Evolutionary conservation across 2,888 invertebrate genomes (phyloP), one percentile per base, ranked within the genome.

Genomic region (Prosopocoilus inquinatus): DNA sequence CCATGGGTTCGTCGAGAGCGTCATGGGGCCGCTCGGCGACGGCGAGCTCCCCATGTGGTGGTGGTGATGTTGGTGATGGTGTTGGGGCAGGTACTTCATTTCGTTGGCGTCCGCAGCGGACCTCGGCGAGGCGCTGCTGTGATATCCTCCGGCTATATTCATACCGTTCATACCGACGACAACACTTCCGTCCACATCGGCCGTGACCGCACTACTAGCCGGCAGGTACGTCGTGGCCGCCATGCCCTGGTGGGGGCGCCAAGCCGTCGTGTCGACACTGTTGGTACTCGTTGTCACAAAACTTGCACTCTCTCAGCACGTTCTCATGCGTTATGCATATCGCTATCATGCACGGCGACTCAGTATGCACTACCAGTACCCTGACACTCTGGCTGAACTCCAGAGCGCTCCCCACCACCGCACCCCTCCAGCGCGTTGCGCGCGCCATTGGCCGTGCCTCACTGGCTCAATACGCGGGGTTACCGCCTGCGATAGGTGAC

Each of bases 151-250:
- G 74, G 86, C 82, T 80, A 86, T 82, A 75, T 82, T 86, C 83
- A 82, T 82, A 75, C 90, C 89, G 57, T 57, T 57, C 52, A 57
- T 57, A 48, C 57, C 57, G 77, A 89, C 84, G 66, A 81, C 82
- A 78, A 84, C 82, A 74, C 84, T 82, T 74, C 85, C 82, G 81
- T 84, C 85, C 77, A 85, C 78, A 75, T 91, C 91, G 80, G 90
- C 87, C 71, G 73, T 73, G 62, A 85, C 84, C 75, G 82, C 83
- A 78, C 84, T 83, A 80, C 84, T 84, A 78, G 91, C 88, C 77
- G 85, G 84, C 86, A 94, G 90, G 83, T 94, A 94, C 82, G 93
- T 90, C 82, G 94, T 91, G 84, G 94, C 93, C 86, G 94, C 93
- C 93, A 94, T 94, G 88, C 84, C 88, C 88, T 75, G 74, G 62